phyloP scores from a whole-genome alignment of 2,888 invertebrate species.

The Scelioninae gen. 1 region DNA sequence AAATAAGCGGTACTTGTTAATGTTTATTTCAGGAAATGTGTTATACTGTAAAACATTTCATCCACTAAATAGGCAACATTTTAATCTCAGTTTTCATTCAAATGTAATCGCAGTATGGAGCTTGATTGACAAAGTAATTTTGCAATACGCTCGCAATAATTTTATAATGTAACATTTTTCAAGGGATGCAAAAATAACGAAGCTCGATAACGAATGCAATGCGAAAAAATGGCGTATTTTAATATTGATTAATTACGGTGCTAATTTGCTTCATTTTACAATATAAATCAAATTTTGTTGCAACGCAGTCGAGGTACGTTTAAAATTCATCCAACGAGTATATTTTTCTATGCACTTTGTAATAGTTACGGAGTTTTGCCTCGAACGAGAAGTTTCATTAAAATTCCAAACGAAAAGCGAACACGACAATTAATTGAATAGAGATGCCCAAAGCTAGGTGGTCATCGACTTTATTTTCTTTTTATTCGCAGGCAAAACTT shows the following conservation, averaged over 20 bases:
- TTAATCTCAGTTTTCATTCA: too few relatives aligned
- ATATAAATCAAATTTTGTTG: slow-evolving; percentile 24
- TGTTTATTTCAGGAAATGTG: too few relatives aligned
- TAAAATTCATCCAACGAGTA: slow-evolving; percentile 28
- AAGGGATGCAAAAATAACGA: neutral
- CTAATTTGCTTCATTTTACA: slow-evolving; percentile 21
- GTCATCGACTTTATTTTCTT: slow-evolving; percentile 36
- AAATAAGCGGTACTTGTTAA: too few relatives aligned
- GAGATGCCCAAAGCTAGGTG: slow-evolving; percentile 31
- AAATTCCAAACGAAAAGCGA: slow-evolving; percentile 45
- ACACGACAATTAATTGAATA: slow-evolving; percentile 54
- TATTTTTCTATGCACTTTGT: slow-evolving; percentile 43
- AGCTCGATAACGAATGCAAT: slow-evolving; percentile 1
- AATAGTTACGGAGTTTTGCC: slow-evolving; percentile 33
- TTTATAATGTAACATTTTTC: neutral
- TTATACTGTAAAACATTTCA: too few relatives aligned
- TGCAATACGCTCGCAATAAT: neutral
- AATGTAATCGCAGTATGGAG: too few relatives aligned
- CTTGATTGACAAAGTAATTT: neutral
- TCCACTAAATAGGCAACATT: too few relatives aligned
- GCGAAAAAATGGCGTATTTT: slow-evolving; percentile 1
- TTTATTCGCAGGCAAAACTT: slow-evolving; percentile 34
- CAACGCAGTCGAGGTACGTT: slow-evolving; percentile 16
- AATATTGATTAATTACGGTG: slow-evolving; percentile 14
- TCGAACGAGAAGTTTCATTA: slow-evolving; percentile 40